Conservation (phyloP, 2,797 vertebrate species). For the Cirrhinus molitorella region DNA sequence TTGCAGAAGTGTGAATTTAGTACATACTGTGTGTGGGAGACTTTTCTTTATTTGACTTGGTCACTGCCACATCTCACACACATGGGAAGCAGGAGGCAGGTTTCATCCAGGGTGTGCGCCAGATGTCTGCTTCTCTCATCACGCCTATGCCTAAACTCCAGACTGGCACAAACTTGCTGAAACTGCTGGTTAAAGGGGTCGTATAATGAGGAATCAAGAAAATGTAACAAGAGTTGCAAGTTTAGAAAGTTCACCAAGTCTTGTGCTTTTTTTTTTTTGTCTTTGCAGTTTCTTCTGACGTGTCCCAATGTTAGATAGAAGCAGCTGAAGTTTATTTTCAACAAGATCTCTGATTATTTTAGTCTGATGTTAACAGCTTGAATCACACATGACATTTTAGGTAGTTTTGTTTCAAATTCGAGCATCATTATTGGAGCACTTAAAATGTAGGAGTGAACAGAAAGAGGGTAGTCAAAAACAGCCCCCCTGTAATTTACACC, state of each 20-base stretch:
- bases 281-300: neutral
- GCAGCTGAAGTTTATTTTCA: neutral
- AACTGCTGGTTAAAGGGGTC: neutral
- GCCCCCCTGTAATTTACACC: slow-evolving; percentile 5
- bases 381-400: neutral
- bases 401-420: neutral
- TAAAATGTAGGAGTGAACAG: too few relatives aligned
- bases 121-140: slow-evolving; percentile 53
- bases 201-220: neutral
- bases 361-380: neutral
- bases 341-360: neutral
- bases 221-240: neutral
- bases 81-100: slow-evolving; percentile 40
- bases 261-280: neutral
- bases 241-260: neutral
- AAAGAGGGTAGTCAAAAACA: too few relatives aligned
- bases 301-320: neutral
- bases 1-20: neutral
- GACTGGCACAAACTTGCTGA: slow-evolving; percentile 3
- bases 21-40: neutral
- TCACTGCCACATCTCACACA: slow-evolving; percentile 54
- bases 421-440: neutral
- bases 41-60: slow-evolving; percentile 55
- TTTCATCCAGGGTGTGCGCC: slow-evolving; percentile 43
- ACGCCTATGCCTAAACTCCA: slow-evolving; percentile 8